Conservation (phyloP, 2,113 vertebrate genomes). For the Entomyzon cyanotis region DNA sequence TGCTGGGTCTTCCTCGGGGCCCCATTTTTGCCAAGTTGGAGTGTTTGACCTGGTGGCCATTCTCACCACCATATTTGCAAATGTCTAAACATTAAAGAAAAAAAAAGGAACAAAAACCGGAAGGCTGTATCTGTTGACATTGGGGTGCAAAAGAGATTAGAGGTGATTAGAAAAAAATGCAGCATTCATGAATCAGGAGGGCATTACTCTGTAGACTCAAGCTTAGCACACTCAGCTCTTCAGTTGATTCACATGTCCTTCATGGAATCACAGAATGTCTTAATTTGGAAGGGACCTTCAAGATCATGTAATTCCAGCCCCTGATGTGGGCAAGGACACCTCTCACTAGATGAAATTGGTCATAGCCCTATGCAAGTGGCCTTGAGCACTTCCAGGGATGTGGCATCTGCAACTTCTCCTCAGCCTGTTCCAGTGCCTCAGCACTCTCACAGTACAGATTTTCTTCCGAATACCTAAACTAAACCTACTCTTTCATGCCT, state of each 20-base stretch:
- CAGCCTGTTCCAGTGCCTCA: too few relatives aligned
- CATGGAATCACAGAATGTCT: not conserved
- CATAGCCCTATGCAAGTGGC: not conserved
- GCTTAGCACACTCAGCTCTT: not conserved
- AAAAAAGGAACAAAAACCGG: too few relatives aligned
- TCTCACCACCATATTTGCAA: accelerated
- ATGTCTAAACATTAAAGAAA: not conserved
- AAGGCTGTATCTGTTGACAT: not conserved
- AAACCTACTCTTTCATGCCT: not conserved
- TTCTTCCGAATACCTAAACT: not conserved
- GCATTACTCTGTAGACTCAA: not conserved
- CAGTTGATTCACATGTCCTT: not conserved
- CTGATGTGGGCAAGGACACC: not conserved
- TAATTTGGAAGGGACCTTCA: not conserved
- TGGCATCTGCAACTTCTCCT: not conserved
- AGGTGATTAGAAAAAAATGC: not conserved
- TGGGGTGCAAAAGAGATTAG: not conserved
- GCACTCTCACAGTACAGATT: not conserved
- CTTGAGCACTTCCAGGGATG: not conserved
- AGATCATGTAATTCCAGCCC: not conserved
- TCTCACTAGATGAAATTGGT: not conserved
- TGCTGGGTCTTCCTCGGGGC: too few relatives aligned
- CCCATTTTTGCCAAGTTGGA: not conserved
- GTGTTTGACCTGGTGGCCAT: not conserved
- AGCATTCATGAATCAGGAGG: not conserved